phyloP scores from a whole-genome alignment of 2,797 vertebrate genomes.

The Acipenser ruthenus region DNA sequence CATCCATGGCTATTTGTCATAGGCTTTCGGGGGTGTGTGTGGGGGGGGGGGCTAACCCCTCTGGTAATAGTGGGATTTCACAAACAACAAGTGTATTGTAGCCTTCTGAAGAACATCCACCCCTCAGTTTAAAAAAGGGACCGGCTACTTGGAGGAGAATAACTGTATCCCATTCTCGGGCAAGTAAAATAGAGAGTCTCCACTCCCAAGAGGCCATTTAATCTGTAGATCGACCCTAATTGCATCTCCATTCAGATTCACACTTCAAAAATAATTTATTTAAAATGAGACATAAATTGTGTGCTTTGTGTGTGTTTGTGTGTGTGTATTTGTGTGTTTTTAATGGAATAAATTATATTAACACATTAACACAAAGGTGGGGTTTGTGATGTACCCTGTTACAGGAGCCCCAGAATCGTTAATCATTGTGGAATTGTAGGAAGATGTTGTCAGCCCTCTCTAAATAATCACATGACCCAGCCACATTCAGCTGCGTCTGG shows the following conservation, averaged over 20 bases:
- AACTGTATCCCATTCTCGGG: constrained; percentile 7
- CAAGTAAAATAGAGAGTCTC: constrained; percentile 11
- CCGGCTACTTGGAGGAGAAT: constrained; percentile 4
- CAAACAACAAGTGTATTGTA: constrained; percentile 8
- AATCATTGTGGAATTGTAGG: background rate
- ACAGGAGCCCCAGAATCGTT: too few relatives aligned
- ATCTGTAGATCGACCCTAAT: constrained; percentile 27
- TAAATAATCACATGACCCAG: too few relatives aligned
- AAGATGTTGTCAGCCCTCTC: background rate
- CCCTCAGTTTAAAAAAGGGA: constrained; percentile 12
- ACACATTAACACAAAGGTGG: constrained; percentile 52
- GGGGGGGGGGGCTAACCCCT: background rate
- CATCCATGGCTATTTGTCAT: constrained; percentile 6
- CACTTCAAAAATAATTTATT: constrained; percentile 23
- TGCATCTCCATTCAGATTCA: constrained; percentile 27
- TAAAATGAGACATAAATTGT: constrained; percentile 19
- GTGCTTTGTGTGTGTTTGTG: constrained; percentile 23
- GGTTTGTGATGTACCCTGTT: too few relatives aligned
- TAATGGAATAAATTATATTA: constrained; percentile 49
- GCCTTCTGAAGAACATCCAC: constrained; percentile 1
- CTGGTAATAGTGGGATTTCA: background rate
- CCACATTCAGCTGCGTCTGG: too few relatives aligned
- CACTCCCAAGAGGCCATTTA: constrained; percentile 23
- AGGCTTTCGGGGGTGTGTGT: background rate
- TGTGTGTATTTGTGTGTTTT: constrained; percentile 21